Conservation (phyloP, 2,113 vertebrate genomes). For the Anthoscopus minutus region DNA sequence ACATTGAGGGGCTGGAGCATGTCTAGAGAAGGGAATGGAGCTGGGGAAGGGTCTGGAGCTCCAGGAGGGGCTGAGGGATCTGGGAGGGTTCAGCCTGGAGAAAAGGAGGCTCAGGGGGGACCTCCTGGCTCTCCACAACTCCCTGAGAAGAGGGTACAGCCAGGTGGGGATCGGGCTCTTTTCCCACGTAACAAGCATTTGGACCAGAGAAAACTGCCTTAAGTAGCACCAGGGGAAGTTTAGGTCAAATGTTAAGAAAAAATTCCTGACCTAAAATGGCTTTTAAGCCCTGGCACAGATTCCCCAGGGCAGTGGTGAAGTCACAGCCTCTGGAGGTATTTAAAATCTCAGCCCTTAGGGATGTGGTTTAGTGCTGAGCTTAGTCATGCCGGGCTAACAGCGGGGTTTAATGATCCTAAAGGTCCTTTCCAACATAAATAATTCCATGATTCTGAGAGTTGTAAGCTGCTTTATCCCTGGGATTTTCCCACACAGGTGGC, state of each 20-base stretch:
- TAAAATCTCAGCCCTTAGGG: background rate
- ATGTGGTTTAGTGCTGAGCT: fast-evolving
- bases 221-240: background rate
- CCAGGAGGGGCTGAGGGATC: background rate
- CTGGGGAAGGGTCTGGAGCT: background rate
- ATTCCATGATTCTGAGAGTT: background rate
- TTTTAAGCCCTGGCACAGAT: background rate
- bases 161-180: background rate
- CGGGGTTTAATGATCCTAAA: background rate
- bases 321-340: background rate
- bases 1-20: fast-evolving
- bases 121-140: background rate
- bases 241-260: background rate
- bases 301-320: background rate
- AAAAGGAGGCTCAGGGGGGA: background rate
- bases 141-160: background rate
- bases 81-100: background rate
- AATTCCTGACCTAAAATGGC: background rate
- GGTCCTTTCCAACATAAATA: background rate
- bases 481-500: background rate
- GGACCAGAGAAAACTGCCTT: background rate
- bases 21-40: background rate
- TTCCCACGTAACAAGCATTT: background rate
- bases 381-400: background rate
- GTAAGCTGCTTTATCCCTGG: background rate